These are phyloP conservation scores for Buceros bicornis DNA, from an alignment of 2,797 vertebrate species.

Conservation along the genomic window DNA sequence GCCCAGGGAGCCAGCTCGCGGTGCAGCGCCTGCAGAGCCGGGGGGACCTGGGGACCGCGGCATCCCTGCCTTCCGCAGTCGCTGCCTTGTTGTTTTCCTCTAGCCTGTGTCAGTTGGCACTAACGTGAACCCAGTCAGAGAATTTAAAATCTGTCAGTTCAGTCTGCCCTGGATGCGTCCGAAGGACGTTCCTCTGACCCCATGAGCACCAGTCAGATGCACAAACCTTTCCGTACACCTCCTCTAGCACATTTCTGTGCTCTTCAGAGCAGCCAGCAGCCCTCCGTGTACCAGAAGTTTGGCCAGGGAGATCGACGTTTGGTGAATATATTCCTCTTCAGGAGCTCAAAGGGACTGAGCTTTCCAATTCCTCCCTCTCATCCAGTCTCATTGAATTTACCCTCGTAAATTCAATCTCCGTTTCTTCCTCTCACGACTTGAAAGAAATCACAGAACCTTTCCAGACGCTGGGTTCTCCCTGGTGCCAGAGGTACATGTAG, in stretches of 20 bases:
- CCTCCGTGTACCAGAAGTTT: background rate
- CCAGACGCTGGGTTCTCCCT: background rate
- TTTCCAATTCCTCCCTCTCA: no score
- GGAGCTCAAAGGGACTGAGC: background rate
- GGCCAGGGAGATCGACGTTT: background rate
- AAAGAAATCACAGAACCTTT: background rate
- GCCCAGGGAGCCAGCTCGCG: background rate
- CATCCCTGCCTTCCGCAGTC: background rate
- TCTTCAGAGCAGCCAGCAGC: background rate
- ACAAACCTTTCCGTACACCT: background rate
- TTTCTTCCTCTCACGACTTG: background rate
- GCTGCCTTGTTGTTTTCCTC: background rate
- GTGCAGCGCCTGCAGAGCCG: background rate
- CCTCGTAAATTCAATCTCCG: rapidly evolving
- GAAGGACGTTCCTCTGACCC: background rate
- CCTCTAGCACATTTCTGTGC: background rate
- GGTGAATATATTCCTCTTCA: background rate
- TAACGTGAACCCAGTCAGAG: rapidly evolving
- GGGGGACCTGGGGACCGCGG: rapidly evolving
- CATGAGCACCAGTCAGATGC: background rate
- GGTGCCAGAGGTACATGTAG: rapidly evolving
- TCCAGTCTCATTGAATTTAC: no score
- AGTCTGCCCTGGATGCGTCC: rapidly evolving
- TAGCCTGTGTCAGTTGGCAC: rapidly evolving
- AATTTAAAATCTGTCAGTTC: background rate